Evolutionary conservation across 2,888 invertebrate genomes (phyloP).

Genomic region (Pimpla rufipes): DNA sequence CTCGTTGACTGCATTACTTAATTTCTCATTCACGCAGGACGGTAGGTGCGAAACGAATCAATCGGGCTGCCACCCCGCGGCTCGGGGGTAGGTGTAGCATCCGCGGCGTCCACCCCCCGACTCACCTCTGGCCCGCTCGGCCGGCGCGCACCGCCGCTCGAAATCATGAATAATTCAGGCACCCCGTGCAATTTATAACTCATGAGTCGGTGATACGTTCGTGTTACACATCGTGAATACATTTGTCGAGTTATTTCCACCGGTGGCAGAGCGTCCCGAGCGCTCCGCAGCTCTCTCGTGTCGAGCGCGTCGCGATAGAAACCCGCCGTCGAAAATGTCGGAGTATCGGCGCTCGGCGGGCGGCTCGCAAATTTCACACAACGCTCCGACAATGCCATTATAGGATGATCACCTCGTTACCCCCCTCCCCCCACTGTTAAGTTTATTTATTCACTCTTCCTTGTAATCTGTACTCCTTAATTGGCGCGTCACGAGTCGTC

Average conservation of each 20-base stretch:
- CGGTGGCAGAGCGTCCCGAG: too few species aligned
- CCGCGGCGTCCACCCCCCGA: neutral
- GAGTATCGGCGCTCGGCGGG: conserved; percentile 1
- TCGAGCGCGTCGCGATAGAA: conserved; percentile 1
- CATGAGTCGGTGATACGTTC: conserved; percentile 71
- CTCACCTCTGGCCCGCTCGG: conserved; percentile 34
- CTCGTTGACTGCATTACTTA: conserved; percentile 62
- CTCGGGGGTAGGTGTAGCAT: conserved; percentile 25
- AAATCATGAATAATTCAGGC: conserved; percentile 69
- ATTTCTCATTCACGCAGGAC: conserved; percentile 67
- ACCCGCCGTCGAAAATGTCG: conserved; percentile 42
- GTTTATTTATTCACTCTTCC: neutral
- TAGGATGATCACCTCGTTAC: neutral
- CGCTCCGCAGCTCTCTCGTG: neutral
- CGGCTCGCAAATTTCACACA: conserved; percentile 18
- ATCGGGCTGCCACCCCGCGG: conserved; percentile 59
- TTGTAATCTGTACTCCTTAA: neutral
- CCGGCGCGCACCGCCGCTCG: conserved; percentile 61
- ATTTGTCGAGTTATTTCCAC: conserved; percentile 66
- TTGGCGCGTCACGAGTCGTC: neutral
- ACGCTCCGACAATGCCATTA: conserved; percentile 13
- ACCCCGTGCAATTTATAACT: conserved; percentile 69
- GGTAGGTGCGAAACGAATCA: conserved; percentile 69
- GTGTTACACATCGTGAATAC: conserved; percentile 71
- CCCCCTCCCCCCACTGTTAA: too few species aligned